Conservation (phyloP, 2,888 invertebrate species). For the Tetragonula carbonaria region DNA sequence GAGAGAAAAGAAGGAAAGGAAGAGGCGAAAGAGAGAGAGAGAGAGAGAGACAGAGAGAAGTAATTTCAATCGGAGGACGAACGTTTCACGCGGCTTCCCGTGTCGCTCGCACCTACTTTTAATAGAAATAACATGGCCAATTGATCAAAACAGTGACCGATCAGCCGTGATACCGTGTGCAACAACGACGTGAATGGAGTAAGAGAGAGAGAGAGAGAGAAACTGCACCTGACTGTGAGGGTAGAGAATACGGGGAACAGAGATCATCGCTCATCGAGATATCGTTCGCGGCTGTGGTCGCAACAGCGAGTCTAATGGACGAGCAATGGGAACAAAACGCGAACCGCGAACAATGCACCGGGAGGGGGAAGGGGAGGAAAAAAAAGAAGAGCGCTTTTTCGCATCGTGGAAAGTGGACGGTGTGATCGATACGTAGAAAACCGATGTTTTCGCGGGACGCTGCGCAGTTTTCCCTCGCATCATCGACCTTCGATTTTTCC, state of each 20-base stretch:
- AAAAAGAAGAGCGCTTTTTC: slow-evolving; percentile 43
- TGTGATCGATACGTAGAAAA: slow-evolving; percentile 29
- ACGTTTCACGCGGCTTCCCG: slow-evolving; percentile 26
- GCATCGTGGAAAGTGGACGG: slow-evolving; percentile 15
- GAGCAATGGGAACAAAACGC: slow-evolving; percentile 47
- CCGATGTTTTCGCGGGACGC: neutral
- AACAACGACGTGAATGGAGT: slow-evolving; percentile 15
- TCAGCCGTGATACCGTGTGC: slow-evolving; percentile 36
- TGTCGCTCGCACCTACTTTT: slow-evolving; percentile 55
- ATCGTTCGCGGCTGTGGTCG: slow-evolving; percentile 48
- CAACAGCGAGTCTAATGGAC: slow-evolving; percentile 57
- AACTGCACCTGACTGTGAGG: neutral
- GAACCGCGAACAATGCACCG: slow-evolving; percentile 38
- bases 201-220: neutral
- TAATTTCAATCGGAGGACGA: slow-evolving; percentile 45
- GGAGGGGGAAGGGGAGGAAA: neutral
- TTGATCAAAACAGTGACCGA: slow-evolving; percentile 66
- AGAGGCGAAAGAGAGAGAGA: neutral
- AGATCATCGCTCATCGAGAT: slow-evolving; percentile 57
- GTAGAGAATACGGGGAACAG: slow-evolving; percentile 38
- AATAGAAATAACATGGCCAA: slow-evolving; percentile 69
- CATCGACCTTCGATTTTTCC: neutral
- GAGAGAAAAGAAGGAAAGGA: neutral
- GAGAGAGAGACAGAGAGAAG: slow-evolving; percentile 19
- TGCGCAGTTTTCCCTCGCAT: neutral